A percentile compares a stretch with the other conserved stretches of the same genome.
Conservation (phyloP, 2,797 vertebrate species). For the Novumbra hubbsi region DNA sequence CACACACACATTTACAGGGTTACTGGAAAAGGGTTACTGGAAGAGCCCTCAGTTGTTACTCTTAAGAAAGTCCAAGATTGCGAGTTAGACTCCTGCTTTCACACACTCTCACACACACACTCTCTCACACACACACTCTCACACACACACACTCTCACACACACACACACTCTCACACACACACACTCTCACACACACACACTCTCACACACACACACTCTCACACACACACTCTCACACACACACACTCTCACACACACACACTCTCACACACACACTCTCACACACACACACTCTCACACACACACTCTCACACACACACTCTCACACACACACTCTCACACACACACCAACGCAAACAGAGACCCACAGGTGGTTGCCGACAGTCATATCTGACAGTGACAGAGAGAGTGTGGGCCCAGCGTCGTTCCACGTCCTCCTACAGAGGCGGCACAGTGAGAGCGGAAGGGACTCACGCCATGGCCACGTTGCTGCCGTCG, state of each 20-base stretch:
- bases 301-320: no score
- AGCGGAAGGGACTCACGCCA: conserved; percentile 83
- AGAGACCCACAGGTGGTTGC: conserved; percentile 24
- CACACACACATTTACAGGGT: conserved; percentile 3
- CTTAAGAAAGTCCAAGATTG: conserved; percentile 16
- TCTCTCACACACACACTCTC: no score
- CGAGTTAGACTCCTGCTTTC: conserved; percentile 16
- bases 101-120: background rate
- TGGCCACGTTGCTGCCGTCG: conserved; percentile 96
- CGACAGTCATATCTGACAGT: conserved; percentile 27
- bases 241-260: no score
- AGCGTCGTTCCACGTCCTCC: conserved; percentile 14
- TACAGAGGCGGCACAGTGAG: conserved; percentile 14
- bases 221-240: no score
- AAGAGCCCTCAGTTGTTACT: conserved; percentile 36
- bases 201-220: no score
- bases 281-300: no score
- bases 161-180: no score
- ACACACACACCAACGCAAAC: conserved; percentile 21
- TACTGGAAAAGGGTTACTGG: conserved; percentile 54
- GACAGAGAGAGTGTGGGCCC: conserved; percentile 26
- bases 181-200: no score
- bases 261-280: no score
- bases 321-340: background rate
- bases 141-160: no score